Conservation (phyloP, 2,888 invertebrate genomes). For the Clistopyga incitator region DNA sequence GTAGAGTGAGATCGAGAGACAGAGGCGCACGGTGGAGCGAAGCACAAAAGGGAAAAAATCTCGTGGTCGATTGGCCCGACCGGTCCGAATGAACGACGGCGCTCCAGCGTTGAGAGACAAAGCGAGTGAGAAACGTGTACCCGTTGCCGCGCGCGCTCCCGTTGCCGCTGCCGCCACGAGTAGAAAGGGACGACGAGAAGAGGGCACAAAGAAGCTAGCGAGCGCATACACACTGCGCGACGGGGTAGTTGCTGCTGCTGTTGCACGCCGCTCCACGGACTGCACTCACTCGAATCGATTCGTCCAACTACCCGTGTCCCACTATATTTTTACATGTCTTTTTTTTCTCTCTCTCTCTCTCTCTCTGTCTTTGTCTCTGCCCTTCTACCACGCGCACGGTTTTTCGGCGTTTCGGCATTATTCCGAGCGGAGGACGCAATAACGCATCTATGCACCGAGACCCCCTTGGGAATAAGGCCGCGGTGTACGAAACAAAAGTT, state of each 20-base stretch:
- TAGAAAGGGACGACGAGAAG: conserved; percentile 65
- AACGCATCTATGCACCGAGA: conserved; percentile 34
- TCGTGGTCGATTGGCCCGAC: conserved; percentile 68
- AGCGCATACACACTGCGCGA: conserved; percentile 47
- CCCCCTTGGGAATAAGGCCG: conserved; percentile 47
- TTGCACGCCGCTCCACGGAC: conserved; percentile 67
- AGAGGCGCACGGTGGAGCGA: conserved; percentile 32
- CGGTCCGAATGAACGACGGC: conserved; percentile 66
- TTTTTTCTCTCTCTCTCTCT: conserved; percentile 30
- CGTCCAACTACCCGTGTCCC: conserved; percentile 67
- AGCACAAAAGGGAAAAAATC: conserved; percentile 55
- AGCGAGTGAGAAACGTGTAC: conserved; percentile 51
- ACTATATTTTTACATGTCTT: conserved; percentile 47
- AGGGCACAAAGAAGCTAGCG: conserved; percentile 65
- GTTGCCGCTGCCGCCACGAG: conserved; percentile 48
- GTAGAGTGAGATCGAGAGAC: conserved; percentile 44
- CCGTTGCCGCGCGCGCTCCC: conserved; percentile 3
- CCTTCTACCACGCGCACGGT: conserved; percentile 39
- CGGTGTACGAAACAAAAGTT: neutral
- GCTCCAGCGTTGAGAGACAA: conserved; percentile 64
- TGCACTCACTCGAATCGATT: conserved; percentile 68
- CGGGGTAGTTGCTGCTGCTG: conserved; percentile 69
- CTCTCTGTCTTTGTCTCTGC: conserved; percentile 36
- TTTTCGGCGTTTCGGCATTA: conserved; percentile 40
- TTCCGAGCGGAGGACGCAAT: conserved; percentile 2